Conservation (phyloP, 2,113 vertebrate genomes). For the Strigops habroptila region DNA sequence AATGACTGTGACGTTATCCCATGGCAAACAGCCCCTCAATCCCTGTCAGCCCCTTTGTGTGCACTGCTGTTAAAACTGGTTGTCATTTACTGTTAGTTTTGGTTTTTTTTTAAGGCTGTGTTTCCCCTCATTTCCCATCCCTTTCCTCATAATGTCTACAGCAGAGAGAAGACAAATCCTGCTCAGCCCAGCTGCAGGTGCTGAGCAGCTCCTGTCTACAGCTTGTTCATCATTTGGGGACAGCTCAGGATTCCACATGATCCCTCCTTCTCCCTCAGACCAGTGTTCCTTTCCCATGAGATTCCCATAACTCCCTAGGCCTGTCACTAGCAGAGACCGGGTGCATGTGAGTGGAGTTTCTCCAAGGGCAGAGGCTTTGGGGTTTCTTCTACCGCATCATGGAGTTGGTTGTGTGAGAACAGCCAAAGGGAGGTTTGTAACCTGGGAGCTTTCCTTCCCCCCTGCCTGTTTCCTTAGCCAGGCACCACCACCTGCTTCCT, state of each 20-base stretch:
- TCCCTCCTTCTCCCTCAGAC: rapidly evolving
- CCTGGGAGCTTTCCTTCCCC: not conserved
- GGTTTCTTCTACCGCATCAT: rapidly evolving
- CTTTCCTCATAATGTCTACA: not conserved
- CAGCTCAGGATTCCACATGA: not conserved
- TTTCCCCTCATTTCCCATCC: not conserved
- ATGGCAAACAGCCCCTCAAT: not conserved
- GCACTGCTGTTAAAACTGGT: not conserved
- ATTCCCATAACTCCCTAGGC: rapidly evolving
- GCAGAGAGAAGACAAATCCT: not conserved
- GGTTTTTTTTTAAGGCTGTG: rapidly evolving
- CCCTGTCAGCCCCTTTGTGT: rapidly evolving
- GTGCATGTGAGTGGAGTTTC: not conserved
- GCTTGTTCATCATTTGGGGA: rapidly evolving
- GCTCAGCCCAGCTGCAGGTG: not conserved
- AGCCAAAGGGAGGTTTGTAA: not conserved
- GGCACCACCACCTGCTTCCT: not conserved
- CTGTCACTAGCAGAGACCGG: not conserved
- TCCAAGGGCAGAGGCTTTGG: not conserved
- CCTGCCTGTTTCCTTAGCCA: not conserved
- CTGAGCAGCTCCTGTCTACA: not conserved
- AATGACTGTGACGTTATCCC: rapidly evolving
- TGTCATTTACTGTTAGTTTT: not conserved
- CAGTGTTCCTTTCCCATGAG: not conserved
- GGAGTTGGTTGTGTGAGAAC: not conserved